Conservation (phyloP, 2,888 invertebrate genomes). For the Isotomurus palustris region DNA sequence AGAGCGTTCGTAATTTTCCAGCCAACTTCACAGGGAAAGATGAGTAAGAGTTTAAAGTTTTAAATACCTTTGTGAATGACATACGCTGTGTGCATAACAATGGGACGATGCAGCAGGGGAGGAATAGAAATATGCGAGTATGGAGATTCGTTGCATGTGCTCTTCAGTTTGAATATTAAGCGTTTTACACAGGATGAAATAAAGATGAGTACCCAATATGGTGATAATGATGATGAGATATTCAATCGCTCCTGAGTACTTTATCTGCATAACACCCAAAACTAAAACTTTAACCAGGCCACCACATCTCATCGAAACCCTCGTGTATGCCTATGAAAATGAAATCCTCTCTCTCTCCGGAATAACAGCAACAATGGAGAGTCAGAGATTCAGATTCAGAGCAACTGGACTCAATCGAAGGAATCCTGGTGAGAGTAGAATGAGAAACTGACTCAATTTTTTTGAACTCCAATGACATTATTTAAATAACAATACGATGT, state of each 20-base stretch:
- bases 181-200: not conserved
- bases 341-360: too few species aligned
- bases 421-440: conserved; percentile 7
- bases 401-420: not conserved
- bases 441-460: conserved; percentile 8
- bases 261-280: too few species aligned
- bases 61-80: not conserved
- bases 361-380: too few species aligned
- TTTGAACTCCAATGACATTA: conserved; percentile 1
- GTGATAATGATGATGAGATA: too few species aligned
- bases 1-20: too few species aligned
- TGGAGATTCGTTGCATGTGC: not conserved
- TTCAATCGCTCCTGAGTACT: too few species aligned
- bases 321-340: too few species aligned
- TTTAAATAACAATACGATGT: conserved; percentile 3
- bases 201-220: too few species aligned
- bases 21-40: conserved; percentile 3
- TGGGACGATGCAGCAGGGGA: conserved; percentile 1
- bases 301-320: too few species aligned
- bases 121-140: not conserved
- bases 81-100: conserved; percentile 12
- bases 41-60: conserved; percentile 1
- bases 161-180: not conserved
- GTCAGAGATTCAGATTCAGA: not conserved
- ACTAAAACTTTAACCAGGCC: too few species aligned